phyloP scores from a whole-genome alignment of 2,797 vertebrate genomes.

The Luscinia luscinia region DNA sequence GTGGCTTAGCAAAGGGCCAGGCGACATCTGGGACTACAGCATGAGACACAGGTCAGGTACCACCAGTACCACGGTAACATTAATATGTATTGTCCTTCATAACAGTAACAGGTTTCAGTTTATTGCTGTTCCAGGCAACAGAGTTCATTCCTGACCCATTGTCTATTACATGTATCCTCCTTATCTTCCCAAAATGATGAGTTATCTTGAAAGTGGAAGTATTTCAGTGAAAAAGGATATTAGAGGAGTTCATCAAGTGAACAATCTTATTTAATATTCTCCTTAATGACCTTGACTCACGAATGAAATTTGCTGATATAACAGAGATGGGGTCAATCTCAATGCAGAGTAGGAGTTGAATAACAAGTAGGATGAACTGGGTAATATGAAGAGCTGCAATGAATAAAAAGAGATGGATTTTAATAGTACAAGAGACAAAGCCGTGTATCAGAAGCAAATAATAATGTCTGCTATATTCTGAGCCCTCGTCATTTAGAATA shows the following conservation, averaged over 20 bases:
- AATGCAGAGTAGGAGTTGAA: slow-evolving; percentile 21
- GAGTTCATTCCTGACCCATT: background rate
- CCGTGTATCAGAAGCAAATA: background rate
- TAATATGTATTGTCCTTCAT: background rate
- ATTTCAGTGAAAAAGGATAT: slow-evolving; percentile 47
- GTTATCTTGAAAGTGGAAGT: slow-evolving; percentile 32
- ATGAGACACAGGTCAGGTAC: background rate
- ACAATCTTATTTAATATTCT: slow-evolving; percentile 56
- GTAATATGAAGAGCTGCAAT: background rate
- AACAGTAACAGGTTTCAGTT: background rate
- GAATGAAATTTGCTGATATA: slow-evolving; percentile 42
- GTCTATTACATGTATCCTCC: background rate
- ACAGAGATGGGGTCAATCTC: slow-evolving; percentile 44
- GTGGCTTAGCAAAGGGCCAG: background rate
- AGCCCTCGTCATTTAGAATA: background rate
- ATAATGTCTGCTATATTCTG: background rate
- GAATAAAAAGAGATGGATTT: slow-evolving; percentile 25
- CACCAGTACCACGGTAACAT: background rate
- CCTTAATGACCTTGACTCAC: slow-evolving; percentile 38
- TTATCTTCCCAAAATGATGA: background rate
- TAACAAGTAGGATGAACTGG: slow-evolving; percentile 27
- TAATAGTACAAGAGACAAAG: slow-evolving; percentile 47
- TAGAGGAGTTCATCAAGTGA: slow-evolving; percentile 54
- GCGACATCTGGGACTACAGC: background rate
- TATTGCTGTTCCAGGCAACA: background rate